Percentiles rank a stretch among this genome's conserved stretches.
phyloP scores from a whole-genome alignment of 2,888 invertebrate genomes.

The Apodemia mormo region DNA sequence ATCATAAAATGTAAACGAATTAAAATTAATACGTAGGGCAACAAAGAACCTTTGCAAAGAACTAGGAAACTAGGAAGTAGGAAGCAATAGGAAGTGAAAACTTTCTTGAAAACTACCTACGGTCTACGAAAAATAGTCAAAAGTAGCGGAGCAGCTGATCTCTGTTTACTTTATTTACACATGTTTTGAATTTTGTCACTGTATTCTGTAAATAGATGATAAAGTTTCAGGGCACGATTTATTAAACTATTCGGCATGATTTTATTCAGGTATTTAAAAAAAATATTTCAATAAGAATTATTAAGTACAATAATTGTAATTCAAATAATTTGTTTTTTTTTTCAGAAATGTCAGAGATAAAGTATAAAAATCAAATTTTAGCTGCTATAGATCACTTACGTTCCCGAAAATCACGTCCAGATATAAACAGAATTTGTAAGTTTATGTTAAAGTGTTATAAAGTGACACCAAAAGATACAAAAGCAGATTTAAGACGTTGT shows the following conservation, averaged over 20 bases:
- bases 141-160: too few relatives aligned
- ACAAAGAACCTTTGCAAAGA: too few relatives aligned
- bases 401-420: conserved; percentile 91
- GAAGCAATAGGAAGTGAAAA: too few relatives aligned
- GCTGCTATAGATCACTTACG: conserved; percentile 93
- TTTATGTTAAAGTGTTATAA: conserved; percentile 89
- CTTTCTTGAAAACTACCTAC: too few relatives aligned
- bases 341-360: conserved; percentile 83
- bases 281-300: conserved; percentile 27
- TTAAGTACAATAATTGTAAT: background rate
- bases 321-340: conserved; percentile 29
- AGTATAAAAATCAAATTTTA: conserved; percentile 88
- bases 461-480: conserved; percentile 85
- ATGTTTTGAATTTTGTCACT: background rate
- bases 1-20: too few relatives aligned
- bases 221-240: conserved; percentile 33
- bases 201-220: background rate
- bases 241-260: conserved; percentile 68
- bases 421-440: conserved; percentile 91
- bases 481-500: conserved; percentile 87
- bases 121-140: too few relatives aligned
- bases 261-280: conserved; percentile 59
- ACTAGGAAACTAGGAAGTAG: too few relatives aligned
- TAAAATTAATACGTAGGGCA: too few relatives aligned
- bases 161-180: background rate